Percentiles rank a stretch among this genome's conserved stretches.
Evolutionary conservation across 2,888 invertebrate genomes (phyloP).

Genomic region (Exephanes ischioxanthus): DNA sequence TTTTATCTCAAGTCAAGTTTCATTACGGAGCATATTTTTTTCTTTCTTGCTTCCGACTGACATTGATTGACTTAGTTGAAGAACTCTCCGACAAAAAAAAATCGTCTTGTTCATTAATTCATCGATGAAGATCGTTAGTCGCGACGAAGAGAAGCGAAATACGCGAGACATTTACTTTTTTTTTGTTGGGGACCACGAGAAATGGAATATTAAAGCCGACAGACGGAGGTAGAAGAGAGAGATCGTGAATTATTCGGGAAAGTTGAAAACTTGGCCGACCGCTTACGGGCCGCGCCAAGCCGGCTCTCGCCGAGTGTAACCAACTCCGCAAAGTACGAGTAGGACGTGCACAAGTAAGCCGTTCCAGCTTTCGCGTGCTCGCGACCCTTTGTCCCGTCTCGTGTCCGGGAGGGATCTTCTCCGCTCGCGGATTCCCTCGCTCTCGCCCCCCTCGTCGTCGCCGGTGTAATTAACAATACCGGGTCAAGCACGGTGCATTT

Average conservation of each 20-base stretch:
- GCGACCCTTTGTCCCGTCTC: constrained; percentile 60
- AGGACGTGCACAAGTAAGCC: constrained; percentile 74
- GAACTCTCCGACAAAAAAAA: background rate
- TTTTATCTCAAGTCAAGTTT: background rate
- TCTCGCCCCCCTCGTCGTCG: constrained; percentile 59
- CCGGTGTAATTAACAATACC: constrained; percentile 72
- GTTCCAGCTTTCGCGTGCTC: constrained; percentile 66
- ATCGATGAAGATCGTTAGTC: background rate
- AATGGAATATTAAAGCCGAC: constrained; percentile 36
- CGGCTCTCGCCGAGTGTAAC: constrained; percentile 22
- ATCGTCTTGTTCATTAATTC: background rate
- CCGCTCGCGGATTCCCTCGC: constrained; percentile 48
- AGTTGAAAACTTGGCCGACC: constrained; percentile 61
- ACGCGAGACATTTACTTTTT: background rate
- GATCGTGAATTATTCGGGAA: constrained; percentile 63
- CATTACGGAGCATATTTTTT: background rate
- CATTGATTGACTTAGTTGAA: background rate
- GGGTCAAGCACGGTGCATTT: constrained; percentile 71
- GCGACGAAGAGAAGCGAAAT: constrained; percentile 1
- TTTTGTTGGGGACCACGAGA: constrained; percentile 7
- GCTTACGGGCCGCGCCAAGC: constrained; percentile 56
- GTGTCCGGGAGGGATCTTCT: constrained; percentile 33
- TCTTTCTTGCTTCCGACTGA: background rate
- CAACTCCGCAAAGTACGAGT: constrained; percentile 52
- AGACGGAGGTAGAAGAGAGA: constrained; percentile 5